phyloP scores from a whole-genome alignment of 2,113 vertebrate genomes.

The Leptosomus discolor region DNA sequence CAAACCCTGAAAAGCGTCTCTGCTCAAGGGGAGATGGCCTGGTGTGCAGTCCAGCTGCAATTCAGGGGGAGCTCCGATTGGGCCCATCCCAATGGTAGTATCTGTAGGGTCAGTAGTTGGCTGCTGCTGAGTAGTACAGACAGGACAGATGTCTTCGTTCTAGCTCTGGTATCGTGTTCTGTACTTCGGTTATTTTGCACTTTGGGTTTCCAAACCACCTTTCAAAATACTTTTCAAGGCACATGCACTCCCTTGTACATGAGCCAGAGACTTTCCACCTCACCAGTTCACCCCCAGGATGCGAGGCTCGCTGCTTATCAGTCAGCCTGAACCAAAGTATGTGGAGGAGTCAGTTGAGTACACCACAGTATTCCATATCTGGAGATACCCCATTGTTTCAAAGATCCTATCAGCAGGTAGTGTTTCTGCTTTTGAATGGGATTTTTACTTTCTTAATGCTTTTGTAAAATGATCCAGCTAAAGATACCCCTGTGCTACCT shows the following conservation, averaged over 20 bases:
- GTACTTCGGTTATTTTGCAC: background rate
- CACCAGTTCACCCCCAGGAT: rapidly evolving
- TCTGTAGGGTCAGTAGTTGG: too few relatives aligned
- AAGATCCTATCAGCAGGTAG: background rate
- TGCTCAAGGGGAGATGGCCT: background rate
- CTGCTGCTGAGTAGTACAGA: too few relatives aligned
- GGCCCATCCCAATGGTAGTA: background rate
- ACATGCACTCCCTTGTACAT: background rate
- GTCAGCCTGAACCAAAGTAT: background rate
- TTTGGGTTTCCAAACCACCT: background rate
- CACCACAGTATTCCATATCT: rapidly evolving
- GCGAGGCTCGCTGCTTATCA: rapidly evolving
- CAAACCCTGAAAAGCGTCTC: background rate
- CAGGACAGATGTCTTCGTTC: background rate
- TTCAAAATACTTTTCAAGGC: background rate
- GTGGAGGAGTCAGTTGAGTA: rapidly evolving
- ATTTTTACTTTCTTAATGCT: background rate
- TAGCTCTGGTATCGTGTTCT: background rate
- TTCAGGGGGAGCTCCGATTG: background rate
- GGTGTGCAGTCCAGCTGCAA: background rate
- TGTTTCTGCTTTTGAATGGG: background rate
- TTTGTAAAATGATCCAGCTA: background rate
- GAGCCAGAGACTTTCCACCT: background rate
- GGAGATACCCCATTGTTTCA: background rate
- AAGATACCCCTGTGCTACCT: background rate